These are phyloP conservation scores for Ganaspis brasiliensis DNA, from an alignment of 2,888 invertebrate species.

Conservation along the genomic window DNA sequence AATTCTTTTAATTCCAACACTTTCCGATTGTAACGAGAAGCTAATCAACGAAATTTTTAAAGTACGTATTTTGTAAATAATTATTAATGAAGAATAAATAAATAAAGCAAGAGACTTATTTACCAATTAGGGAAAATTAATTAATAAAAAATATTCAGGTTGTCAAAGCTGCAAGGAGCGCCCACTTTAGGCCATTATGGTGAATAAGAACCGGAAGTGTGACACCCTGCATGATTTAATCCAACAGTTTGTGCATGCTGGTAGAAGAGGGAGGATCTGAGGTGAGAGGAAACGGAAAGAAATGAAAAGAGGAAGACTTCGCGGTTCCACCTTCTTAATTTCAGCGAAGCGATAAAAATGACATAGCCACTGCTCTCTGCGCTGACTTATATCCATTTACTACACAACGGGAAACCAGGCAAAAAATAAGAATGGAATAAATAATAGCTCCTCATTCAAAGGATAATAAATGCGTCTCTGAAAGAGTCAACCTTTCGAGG, in stretches of 20 bases:
- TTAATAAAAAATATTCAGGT: too few species aligned
- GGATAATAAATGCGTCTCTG: conserved; percentile 79
- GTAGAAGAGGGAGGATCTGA: conserved; percentile 21
- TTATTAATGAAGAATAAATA: too few species aligned
- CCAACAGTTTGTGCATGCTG: conserved; percentile 14
- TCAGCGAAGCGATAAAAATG: conserved; percentile 80
- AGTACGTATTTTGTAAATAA: too few species aligned
- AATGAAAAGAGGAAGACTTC: conserved; percentile 62
- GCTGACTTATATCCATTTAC: conserved; percentile 80
- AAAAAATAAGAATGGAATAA: conserved; percentile 80
- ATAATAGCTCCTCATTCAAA: conserved; percentile 80
- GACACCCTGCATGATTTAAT: conserved; percentile 42
- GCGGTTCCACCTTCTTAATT: conserved; percentile 79
- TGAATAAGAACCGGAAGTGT: conserved; percentile 55
- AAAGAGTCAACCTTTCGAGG: conserved; percentile 68
- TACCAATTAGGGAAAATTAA: too few species aligned
- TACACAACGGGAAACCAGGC: conserved; percentile 76
- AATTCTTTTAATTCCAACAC: too few species aligned
- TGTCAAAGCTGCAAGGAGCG: conserved; percentile 15
- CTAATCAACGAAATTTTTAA: too few species aligned
- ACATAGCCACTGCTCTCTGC: conserved; percentile 79
- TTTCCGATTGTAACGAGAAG: too few species aligned
- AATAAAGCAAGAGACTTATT: too few species aligned
- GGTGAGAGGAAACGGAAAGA: conserved; percentile 52
- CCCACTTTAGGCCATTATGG: conserved; percentile 48